Conservation (phyloP, 2,888 invertebrate species). For the Pyrochroa serraticornis region DNA sequence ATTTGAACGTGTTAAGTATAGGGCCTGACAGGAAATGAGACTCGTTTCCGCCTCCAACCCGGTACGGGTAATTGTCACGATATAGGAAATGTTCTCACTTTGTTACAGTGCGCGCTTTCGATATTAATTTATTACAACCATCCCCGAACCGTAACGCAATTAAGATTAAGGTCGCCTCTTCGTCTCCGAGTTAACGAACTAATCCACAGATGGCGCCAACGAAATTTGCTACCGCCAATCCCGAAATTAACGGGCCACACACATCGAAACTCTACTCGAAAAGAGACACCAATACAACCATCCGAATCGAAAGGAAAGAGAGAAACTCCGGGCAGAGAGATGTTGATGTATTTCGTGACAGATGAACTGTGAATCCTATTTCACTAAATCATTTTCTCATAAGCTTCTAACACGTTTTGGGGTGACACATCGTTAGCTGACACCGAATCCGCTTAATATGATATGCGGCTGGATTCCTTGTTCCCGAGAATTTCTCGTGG, state of each 20-base stretch:
- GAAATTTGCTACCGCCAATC: neutral
- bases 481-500: constrained; percentile 24
- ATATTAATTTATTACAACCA: constrained; percentile 28
- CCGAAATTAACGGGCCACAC: neutral
- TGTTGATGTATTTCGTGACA: constrained; percentile 52
- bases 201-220: neutral
- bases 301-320: constrained; percentile 2
- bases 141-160: constrained; percentile 4
- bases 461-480: constrained; percentile 32
- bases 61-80: constrained; percentile 42
- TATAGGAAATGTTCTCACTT: constrained; percentile 45
- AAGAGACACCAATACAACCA: neutral
- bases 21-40: constrained; percentile 40
- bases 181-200: neutral
- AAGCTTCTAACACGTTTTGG: constrained; percentile 46
- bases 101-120: constrained; percentile 31
- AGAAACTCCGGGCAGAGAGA: constrained; percentile 29
- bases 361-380: constrained; percentile 58
- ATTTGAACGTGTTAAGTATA: constrained; percentile 46
- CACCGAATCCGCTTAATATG: constrained; percentile 44
- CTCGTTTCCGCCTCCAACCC: constrained; percentile 42
- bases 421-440: constrained; percentile 45
- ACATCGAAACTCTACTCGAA: neutral
- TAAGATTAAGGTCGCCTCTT: neutral
- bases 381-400: constrained; percentile 57